Percentiles rank a stretch among this genome's conserved stretches.
phyloP scores from a whole-genome alignment of 92 coral and sea anemone species.

The Paragorgia papillata region DNA sequence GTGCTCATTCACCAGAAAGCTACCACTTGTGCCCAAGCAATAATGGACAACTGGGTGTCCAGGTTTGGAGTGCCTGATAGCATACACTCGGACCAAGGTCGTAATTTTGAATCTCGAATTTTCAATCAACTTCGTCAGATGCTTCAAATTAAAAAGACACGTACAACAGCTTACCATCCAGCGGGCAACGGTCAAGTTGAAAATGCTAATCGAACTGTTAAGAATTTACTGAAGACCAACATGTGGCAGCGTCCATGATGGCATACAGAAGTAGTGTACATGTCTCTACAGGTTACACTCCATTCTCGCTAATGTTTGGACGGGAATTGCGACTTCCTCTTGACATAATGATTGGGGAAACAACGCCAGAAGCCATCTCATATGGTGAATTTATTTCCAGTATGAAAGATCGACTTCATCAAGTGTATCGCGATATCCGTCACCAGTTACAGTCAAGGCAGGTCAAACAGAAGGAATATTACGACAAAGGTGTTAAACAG shows the following conservation, averaged over 20 bases:
- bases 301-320: constrained; percentile 54
- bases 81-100: constrained; percentile 61
- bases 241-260: constrained; percentile 43
- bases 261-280: constrained; percentile 57
- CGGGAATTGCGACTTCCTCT: constrained; percentile 47
- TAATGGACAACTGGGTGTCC: constrained; percentile 56
- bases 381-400: constrained; percentile 16
- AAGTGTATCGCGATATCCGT: constrained; percentile 12
- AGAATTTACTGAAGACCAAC: constrained; percentile 20
- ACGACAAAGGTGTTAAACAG: neutral
- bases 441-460: neutral
- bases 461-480: neutral
- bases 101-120: constrained; percentile 54
- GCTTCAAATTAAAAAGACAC: constrained; percentile 49
- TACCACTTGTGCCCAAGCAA: constrained; percentile 45
- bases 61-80: constrained; percentile 53
- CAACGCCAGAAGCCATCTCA: neutral
- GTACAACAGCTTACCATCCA: constrained; percentile 42
- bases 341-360: constrained; percentile 48
- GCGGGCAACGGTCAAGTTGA: constrained; percentile 30
- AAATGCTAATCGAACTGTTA: constrained; percentile 15
- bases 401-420: neutral
- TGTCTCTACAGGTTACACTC: constrained; percentile 43
- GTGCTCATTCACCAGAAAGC: constrained; percentile 58
- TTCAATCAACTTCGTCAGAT: constrained; percentile 46